Evolutionary conservation across 2,888 invertebrate species (phyloP).

Genomic region (Stegophylla sp.): DNA sequence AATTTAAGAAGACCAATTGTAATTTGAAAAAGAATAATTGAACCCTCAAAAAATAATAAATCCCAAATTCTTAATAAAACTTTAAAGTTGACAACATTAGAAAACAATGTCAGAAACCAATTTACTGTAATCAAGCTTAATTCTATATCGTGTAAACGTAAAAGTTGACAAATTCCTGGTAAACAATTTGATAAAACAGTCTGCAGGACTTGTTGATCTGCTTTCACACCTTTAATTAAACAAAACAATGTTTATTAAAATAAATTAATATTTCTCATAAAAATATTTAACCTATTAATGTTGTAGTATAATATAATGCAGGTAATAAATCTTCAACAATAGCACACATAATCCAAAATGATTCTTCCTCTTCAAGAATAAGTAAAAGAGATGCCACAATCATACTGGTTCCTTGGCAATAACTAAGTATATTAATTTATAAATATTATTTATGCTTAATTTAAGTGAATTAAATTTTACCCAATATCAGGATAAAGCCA

Average conservation of each 20-base stretch:
- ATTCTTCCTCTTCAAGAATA: constrained; percentile 96
- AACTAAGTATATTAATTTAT: constrained; percentile 66
- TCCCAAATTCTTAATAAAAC: constrained; percentile 95
- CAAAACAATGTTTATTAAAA: constrained; percentile 25
- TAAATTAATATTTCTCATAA: not conserved
- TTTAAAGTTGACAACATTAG: constrained; percentile 95
- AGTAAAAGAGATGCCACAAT: constrained; percentile 92
- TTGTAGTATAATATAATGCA: constrained; percentile 95
- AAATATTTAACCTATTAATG: constrained; percentile 73
- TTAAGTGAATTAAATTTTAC: constrained; percentile 63
- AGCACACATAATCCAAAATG: constrained; percentile 98
- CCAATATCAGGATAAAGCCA: constrained; percentile 95
- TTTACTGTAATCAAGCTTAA: constrained; percentile 93
- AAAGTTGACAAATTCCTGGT: constrained; percentile 86
- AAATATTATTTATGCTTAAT: constrained; percentile 5
- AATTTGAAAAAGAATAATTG: constrained; percentile 90
- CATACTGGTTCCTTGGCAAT: constrained; percentile 86
- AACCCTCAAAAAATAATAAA: constrained; percentile 94
- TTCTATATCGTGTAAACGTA: constrained; percentile 93
- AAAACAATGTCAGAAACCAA: constrained; percentile 96
- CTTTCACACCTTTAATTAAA: constrained; percentile 77
- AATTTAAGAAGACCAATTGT: constrained; percentile 94
- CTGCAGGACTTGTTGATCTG: constrained; percentile 93
- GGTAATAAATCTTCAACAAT: constrained; percentile 98
- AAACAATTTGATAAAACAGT: constrained; percentile 88